Conservation (phyloP, 2,888 invertebrate genomes). For the Thymelicus lineola region DNA sequence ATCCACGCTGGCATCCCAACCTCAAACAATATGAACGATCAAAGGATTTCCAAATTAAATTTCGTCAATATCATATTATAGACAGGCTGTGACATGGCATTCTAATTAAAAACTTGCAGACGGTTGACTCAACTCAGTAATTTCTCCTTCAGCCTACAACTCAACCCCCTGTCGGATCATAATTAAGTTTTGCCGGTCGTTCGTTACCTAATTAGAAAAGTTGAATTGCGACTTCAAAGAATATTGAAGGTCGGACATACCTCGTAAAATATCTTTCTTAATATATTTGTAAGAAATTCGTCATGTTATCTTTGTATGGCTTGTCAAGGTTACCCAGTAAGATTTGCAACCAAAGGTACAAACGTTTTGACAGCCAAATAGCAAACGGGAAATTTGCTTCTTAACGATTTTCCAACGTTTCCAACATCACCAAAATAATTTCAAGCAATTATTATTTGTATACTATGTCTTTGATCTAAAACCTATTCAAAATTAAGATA, state of each 20-base stretch:
- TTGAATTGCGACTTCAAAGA: conserved; percentile 49
- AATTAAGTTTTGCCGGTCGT: conserved; percentile 56
- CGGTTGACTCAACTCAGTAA: conserved; percentile 32
- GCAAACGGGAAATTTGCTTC: no score
- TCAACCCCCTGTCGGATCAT: conserved; percentile 49
- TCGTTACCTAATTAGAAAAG: conserved; percentile 59
- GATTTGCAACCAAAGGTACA: no score
- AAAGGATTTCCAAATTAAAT: not conserved
- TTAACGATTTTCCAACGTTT: no score
- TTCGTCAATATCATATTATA: conserved; percentile 2
- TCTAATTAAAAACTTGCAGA: conserved; percentile 37
- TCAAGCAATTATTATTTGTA: no score
- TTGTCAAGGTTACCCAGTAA: no score
- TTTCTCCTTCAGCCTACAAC: conserved; percentile 40
- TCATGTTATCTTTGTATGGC: no score
- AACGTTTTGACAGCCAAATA: no score
- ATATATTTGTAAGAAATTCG: no score
- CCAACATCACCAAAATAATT: no score
- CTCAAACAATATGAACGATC: not conserved
- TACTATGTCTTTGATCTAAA: no score
- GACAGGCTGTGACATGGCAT: conserved; percentile 22
- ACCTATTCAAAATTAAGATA: no score
- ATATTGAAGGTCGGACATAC: conserved; percentile 50
- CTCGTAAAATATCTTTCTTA: conserved; percentile 31
- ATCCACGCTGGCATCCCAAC: not conserved